A percentile compares a stretch with the other conserved stretches of the same genome.
Evolutionary conservation across 2,797 vertebrate species (phyloP).

Genomic region (Pipistrellus pygmaeus): DNA sequence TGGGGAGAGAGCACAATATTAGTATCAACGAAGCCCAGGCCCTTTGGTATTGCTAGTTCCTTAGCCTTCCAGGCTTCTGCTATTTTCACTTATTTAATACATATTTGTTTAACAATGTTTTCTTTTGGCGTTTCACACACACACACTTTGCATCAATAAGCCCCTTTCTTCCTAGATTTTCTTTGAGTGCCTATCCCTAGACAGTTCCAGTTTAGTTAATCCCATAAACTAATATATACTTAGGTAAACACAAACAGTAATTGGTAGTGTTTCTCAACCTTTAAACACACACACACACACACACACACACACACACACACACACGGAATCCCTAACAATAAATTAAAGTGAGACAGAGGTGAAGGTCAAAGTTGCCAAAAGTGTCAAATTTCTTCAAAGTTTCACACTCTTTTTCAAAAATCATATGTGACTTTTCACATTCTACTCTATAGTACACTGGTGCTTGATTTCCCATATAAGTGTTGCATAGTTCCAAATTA

Average conservation of each 20-base stretch:
- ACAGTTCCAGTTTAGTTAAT: neutral
- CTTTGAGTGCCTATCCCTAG: neutral
- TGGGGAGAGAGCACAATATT: neutral
- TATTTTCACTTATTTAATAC: neutral
- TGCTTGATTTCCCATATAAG: constrained; percentile 44
- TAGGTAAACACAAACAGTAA: constrained; percentile 43
- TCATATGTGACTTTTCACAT: constrained; percentile 45
- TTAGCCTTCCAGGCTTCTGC: neutral
- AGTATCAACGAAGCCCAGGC: neutral
- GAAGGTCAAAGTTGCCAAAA: constrained; percentile 25
- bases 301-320: neutral
- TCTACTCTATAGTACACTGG: neutral
- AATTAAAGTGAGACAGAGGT: constrained; percentile 10
- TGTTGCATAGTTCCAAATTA: neutral
- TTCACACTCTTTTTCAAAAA: constrained; percentile 50
- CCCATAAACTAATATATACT: constrained; percentile 17
- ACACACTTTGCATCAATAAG: neutral
- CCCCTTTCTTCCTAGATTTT: neutral
- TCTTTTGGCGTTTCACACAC: neutral
- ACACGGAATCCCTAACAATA: neutral
- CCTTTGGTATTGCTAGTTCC: neutral
- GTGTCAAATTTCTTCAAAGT: constrained; percentile 9
- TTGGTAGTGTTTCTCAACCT: constrained; percentile 3
- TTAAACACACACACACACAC: neutral
- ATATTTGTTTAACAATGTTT: neutral